Conservation (phyloP, 2,797 vertebrate genomes). For the Cheirogaleus major region DNA sequence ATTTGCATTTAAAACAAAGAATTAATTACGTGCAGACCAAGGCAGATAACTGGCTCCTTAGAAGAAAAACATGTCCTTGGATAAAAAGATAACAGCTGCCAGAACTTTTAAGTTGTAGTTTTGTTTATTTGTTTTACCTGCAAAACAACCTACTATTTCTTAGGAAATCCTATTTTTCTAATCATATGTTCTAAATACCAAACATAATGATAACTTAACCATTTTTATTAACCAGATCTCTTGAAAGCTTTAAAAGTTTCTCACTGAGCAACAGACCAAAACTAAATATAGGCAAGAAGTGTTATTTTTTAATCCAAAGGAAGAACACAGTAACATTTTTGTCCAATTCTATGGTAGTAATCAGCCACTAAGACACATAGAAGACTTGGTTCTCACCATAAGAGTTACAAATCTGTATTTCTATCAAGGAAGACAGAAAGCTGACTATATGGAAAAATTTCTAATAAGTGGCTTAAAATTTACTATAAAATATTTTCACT, state of each 20-base stretch:
- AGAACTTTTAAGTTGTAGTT: background rate
- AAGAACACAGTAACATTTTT: background rate
- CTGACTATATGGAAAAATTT: background rate
- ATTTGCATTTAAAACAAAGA: constrained; percentile 44
- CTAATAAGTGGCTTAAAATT: background rate
- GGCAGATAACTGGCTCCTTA: background rate
- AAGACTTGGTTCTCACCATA: background rate
- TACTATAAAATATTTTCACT: background rate
- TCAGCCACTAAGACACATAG: background rate
- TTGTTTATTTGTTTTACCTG: constrained; percentile 24
- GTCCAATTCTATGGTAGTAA: background rate
- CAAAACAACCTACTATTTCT: constrained; percentile 21
- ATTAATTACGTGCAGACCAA: constrained; percentile 30
- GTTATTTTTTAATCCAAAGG: background rate
- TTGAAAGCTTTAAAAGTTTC: background rate
- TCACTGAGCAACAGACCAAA: background rate
- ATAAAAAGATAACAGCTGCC: background rate
- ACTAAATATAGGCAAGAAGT: background rate
- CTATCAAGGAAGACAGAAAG: background rate
- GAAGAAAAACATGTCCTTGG: background rate
- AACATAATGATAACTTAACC: background rate
- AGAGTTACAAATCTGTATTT: background rate
- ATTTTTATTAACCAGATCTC: constrained; percentile 11
- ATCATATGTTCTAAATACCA: constrained; percentile 17
- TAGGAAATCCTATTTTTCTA: constrained; percentile 39